Evolutionary conservation across 2,797 vertebrate genomes (phyloP), one percentile per base, ranked within the genome.

Genomic region (Muraenolepis orangiensis): DNA sequence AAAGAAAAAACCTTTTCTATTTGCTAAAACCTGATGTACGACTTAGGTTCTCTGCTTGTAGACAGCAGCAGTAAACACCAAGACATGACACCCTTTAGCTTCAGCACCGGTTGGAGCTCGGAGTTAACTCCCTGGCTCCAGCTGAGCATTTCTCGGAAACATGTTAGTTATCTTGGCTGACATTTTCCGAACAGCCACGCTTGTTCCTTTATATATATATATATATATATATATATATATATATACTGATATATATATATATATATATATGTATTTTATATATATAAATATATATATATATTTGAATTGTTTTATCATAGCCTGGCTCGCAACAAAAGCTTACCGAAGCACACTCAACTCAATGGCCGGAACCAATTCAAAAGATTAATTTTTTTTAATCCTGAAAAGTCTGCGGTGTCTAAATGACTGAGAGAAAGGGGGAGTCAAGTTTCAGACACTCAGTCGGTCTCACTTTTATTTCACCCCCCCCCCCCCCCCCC

Each of bases 101-200:
- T 83, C 79, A 80, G 38, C 38, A 86, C 86, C 80, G 86, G 89
- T 88, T 87, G 78, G 78, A 11, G 73, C 84, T 87, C 73, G n/a
- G 78, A 85, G 82, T 90, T 71, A n/a, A 78, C 84, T 83, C 85
- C 73, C 83, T 80, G 57, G 57, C 57, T 61, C 57, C 57, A 26
- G 57, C 23, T 23, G 23, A 12, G 23, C 8, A 12, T 12, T 26
- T 38, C 16, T 61, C 13, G 57, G 23, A 26, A 61, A 61, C 12
- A n/a, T n/a, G n/a, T 7, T 8, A 61, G 23, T 61, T 26, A 26
- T 61, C 26, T 61, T 51, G 40, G 13, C 40, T 5, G 42, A 51
- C 42, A 51, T 14, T 57, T 14, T 10, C 10, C 46, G 18, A n/a
- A 57, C 18, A 4, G 57, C n/a, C 57, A 61, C 23, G 2, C 57